Conservation (phyloP, 64 coral and sea anemone species). For the Actinia tenebrosa region DNA sequence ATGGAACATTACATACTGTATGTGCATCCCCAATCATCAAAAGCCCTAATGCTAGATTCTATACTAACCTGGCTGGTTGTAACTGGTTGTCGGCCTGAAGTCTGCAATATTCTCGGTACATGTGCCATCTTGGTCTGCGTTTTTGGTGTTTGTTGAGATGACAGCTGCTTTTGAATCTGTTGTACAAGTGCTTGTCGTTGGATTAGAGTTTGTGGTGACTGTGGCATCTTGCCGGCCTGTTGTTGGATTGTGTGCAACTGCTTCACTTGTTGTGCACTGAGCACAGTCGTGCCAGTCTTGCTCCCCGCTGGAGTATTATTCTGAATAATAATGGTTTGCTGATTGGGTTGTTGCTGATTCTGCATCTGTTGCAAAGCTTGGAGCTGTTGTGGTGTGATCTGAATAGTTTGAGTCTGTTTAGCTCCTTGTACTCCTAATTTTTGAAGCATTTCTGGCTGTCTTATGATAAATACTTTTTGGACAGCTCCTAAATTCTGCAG, state of each 20-base stretch:
- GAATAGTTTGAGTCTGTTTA: slow-evolving; percentile 79
- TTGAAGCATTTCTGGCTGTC: slow-evolving; percentile 82
- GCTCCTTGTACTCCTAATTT: slow-evolving; percentile 70
- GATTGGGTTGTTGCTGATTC: slow-evolving; percentile 48
- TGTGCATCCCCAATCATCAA: no score
- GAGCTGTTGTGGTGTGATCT: slow-evolving; percentile 84
- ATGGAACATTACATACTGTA: no score
- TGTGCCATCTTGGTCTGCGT: slow-evolving; percentile 34
- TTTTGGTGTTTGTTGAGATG: slow-evolving; percentile 17
- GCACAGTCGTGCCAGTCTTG: slow-evolving; percentile 27
- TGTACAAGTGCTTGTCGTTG: slow-evolving; percentile 52
- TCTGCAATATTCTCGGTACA: slow-evolving; percentile 62
- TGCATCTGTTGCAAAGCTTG: slow-evolving; percentile 78
- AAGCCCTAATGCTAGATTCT: no score
- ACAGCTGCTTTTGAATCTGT: slow-evolving; percentile 27
- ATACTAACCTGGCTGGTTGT: background rate
- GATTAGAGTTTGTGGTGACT: slow-evolving; percentile 37
- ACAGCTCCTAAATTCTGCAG: slow-evolving; percentile 46
- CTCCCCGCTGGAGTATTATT: slow-evolving; percentile 21
- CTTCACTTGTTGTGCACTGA: slow-evolving; percentile 76
- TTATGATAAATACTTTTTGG: slow-evolving; percentile 92
- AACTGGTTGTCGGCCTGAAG: slow-evolving; percentile 46
- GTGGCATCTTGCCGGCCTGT: slow-evolving; percentile 41
- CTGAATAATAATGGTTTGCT: slow-evolving; percentile 43
- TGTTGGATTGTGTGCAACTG: slow-evolving; percentile 71